Percentiles rank a stretch among this genome's conserved stretches.
Evolutionary conservation across 37 sponge, comb jelly and placozoan species (phyloP).

Genomic region (Haliclona indistincta): DNA sequence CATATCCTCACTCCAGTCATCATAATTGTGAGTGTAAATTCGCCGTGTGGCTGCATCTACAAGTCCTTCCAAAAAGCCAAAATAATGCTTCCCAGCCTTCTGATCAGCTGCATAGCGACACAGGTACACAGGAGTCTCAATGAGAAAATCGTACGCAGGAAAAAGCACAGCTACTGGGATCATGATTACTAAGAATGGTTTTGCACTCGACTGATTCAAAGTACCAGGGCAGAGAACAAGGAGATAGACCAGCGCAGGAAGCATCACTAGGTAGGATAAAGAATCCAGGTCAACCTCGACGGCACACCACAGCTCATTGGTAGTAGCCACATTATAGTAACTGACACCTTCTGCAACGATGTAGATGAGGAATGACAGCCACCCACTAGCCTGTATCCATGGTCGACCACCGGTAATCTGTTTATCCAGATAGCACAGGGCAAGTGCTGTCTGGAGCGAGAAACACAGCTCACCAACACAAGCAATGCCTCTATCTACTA

Average conservation of each 20-base stretch:
- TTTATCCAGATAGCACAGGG: conserved; percentile 8
- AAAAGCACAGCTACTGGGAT: background rate
- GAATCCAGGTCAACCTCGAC: conserved; percentile 3
- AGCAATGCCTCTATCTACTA: conserved; percentile 17
- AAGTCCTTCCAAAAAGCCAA: conserved; percentile 7
- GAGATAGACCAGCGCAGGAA: background rate
- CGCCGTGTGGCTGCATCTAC: conserved; percentile 19
- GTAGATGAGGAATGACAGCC: conserved; percentile 11
- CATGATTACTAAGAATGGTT: conserved; percentile 13
- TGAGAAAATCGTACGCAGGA: conserved; percentile 4
- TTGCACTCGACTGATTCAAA: conserved; percentile 5
- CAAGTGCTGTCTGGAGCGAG: conserved; percentile 5
- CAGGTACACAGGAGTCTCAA: conserved; percentile 17
- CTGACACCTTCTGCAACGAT: conserved; percentile 13
- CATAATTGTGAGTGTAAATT: conserved; percentile 3
- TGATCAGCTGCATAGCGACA: conserved; percentile 19
- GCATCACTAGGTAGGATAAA: conserved; percentile 5
- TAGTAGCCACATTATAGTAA: conserved; percentile 14
- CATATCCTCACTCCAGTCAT: conserved; percentile 22
- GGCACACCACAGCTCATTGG: conserved; percentile 17
- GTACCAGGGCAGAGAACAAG: conserved; percentile 11
- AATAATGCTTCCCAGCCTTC: conserved; percentile 12
- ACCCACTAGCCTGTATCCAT: conserved; percentile 20
- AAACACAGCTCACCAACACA: conserved; percentile 15
- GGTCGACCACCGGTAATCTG: conserved; percentile 11